Evolutionary conservation across 1,140 invertebrate species (phyloP), one percentile per base, ranked within the genome.

Genomic region (Drosophila carrolli): DNA sequence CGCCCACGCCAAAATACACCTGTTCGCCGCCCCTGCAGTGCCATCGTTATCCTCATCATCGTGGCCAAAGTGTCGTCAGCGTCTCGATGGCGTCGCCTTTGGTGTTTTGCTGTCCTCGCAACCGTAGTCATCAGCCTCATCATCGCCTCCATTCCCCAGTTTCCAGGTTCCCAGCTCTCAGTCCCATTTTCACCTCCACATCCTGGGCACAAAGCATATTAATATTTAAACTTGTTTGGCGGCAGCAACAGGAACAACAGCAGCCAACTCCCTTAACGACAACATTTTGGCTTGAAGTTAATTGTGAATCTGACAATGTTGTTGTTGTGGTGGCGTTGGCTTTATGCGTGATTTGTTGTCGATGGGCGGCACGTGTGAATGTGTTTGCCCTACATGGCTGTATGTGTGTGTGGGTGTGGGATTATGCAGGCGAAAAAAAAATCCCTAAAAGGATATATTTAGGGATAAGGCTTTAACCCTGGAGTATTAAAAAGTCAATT

Each of bases 281-380:
- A 84, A 44, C 81, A 83, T 84, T 83, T 72, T 62, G 80, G 80
- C 80, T 84, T 50, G 60, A 70, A 83, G 80, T 83, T 83, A 83
- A 83, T 83, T 83, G 80, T 80, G 75, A 83, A 84, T 75, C 70
- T 54, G 54, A 40, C 50, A n/a, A 23, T 60, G 60, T 32, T 60
- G 63, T 67, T 67, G 72, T 40, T 58, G 46, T 14, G 29, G 40
- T 40, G 53, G 54, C 54, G 35, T 43, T 68, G 55, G 62, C 50
- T 41, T 37, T 78, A 75, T 71, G 68, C 75, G 81, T 79, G 80
- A 84, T 84, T 83, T 83, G 81, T 71, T 84, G 81, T 75, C 81
- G 78, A 82, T 83, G 70, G 63, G 53, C 48, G 75, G 79, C 79
- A 65, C 78, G 72, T 81, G 58, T 74, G 71, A 72, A 73, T 74